Percentiles rank a stretch among this genome's conserved stretches.
Evolutionary conservation across 2,113 vertebrate genomes (phyloP).

Genomic region (Chloropsis cyanopogon): DNA sequence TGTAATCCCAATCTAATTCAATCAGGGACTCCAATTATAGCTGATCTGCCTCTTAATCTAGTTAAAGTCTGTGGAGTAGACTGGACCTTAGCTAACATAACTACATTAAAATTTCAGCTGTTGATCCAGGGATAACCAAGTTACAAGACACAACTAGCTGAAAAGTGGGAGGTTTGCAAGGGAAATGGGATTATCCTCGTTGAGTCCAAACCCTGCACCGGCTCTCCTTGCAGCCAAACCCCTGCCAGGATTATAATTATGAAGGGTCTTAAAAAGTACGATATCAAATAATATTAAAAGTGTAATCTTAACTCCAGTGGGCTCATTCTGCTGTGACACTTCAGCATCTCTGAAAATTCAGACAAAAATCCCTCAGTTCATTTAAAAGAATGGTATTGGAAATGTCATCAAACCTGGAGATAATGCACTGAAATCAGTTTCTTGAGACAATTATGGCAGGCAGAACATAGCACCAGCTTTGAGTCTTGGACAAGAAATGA

Average conservation of each 20-base stretch:
- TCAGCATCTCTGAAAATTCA: not conserved
- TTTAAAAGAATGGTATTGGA: not conserved
- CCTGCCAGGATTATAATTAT: not conserved
- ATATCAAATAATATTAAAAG: not conserved
- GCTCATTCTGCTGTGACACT: not conserved
- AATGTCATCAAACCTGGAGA: not conserved
- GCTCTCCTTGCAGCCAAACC: not conserved
- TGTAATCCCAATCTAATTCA: slow-evolving; percentile 62
- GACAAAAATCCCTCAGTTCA: not conserved
- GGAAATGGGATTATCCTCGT: not conserved
- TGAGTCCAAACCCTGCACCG: not conserved
- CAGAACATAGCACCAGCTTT: not conserved
- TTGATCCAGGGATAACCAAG: slow-evolving; percentile 14
- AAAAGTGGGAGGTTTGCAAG: not conserved
- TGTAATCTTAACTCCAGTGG: not conserved
- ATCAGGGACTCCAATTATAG: slow-evolving; percentile 52
- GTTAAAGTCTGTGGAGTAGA: slow-evolving; percentile 22
- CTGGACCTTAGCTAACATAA: not conserved
- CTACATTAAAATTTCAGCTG: slow-evolving; percentile 31
- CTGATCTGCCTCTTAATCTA: slow-evolving; percentile 45
- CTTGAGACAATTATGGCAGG: not conserved
- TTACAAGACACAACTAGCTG: not conserved
- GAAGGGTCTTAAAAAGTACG: not conserved
- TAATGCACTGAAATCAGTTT: not conserved
- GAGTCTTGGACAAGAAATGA: not conserved